Base-by-base conservation (phyloP, 2,797 vertebrate genomes). In the Pseudocheirus occidentalis region DNA sequence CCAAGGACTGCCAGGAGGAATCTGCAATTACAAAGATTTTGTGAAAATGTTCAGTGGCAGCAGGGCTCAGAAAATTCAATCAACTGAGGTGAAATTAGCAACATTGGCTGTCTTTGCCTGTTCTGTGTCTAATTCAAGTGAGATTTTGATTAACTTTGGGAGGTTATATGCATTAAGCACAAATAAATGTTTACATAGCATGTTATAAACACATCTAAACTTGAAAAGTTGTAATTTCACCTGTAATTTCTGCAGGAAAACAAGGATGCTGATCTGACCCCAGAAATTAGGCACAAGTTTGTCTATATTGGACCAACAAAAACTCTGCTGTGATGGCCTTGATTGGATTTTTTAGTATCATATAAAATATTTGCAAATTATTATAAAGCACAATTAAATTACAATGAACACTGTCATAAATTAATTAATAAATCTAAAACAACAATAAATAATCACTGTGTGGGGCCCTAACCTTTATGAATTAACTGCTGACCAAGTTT, bases 321-420 rank as follows among this genome's bases (percentile, higher is more conserved):
- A 66, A 54, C 62, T 91, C 89, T 57, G 52, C 27, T 94, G 24
- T 56, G 66, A 56, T 58, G 92, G 46, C 66, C 53, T 95, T 91
- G 55, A 58, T 21, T 90, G 54, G 58, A 46, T 92, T 95, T 95
- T 94, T 92, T 91, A 92, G 66, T 95, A 54, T 52, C 53, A 66
- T 40, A 94, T 93, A 50, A 94, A 52, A 93, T 57, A 40, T 90
- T 92, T 92, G 54, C 14, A 27, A 95, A 94, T 55, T 46, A 90
- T 95, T 95, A 90, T 3, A 91, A 95, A 96, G 92, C 53, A 62
- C 31, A 3, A 94, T 54, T 54, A 95, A 96, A 92, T 62, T 93
- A 93, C n/a, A 73, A 46, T 93, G 91, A 95, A 81, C 10, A 59
- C 92, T 2, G 81, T 50, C 81, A 54, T 54, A 11, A 54, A 54